phyloP scores from a whole-genome alignment of 1,140 invertebrate species.

The Protaetia brevitarsis region DNA sequence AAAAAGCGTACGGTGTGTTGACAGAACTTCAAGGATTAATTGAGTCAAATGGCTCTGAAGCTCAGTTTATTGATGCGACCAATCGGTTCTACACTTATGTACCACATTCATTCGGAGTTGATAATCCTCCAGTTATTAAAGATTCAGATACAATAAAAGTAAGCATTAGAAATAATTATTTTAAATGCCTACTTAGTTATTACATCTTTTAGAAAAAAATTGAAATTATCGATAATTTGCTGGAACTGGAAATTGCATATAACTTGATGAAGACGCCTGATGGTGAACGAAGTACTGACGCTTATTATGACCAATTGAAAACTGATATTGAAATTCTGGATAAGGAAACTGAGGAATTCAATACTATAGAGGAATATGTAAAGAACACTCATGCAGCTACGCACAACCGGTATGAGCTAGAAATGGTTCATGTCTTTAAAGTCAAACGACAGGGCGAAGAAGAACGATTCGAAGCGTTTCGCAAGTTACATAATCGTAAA shows the following conservation, averaged over 20 bases:
- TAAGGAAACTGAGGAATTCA: slow-evolving; percentile 70
- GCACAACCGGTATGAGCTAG: slow-evolving; percentile 73
- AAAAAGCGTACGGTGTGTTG: slow-evolving; percentile 79
- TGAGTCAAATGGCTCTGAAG: slow-evolving; percentile 40
- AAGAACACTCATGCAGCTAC: slow-evolving; percentile 86
- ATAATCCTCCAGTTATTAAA: slow-evolving; percentile 78
- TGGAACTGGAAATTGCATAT: slow-evolving; percentile 95
- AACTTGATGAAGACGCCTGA: slow-evolving; percentile 69
- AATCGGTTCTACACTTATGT: slow-evolving; percentile 85
- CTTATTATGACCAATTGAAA: slow-evolving; percentile 86
- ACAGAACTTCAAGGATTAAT: slow-evolving; percentile 72
- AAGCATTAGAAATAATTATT: slow-evolving; percentile 22
- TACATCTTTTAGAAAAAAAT: slow-evolving; percentile 62
- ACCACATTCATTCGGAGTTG: slow-evolving; percentile 90
- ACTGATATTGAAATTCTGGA: slow-evolving; percentile 75
- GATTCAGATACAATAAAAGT: slow-evolving; percentile 72
- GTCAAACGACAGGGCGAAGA: slow-evolving; percentile 77
- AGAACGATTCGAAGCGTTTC: slow-evolving; percentile 78
- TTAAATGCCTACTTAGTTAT: not conserved
- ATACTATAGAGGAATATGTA: slow-evolving; percentile 73
- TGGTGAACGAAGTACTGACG: slow-evolving; percentile 70
- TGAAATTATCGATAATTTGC: slow-evolving; percentile 87
- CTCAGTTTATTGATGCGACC: slow-evolving; percentile 75
- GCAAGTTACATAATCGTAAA: slow-evolving; percentile 78
- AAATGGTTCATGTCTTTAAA: slow-evolving; percentile 74